phyloP scores from a whole-genome alignment of 2,113 vertebrate species.

The Chiloscyllium plagiosum region DNA sequence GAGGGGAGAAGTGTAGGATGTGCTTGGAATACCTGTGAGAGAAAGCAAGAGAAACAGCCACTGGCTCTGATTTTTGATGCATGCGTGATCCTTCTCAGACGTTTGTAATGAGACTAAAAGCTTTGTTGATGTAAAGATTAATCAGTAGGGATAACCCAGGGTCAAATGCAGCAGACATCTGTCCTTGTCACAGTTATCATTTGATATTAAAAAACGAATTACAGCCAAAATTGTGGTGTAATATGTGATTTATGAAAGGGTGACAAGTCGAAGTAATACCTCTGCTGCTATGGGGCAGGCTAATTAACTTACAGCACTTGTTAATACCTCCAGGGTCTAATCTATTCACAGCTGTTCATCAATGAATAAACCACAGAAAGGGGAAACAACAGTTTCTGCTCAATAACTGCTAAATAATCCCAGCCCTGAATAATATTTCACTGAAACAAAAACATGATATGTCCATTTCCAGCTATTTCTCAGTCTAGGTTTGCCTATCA shows the following conservation, averaged over 20 bases:
- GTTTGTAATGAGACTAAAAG: constrained; percentile 17
- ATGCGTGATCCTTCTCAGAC: background rate
- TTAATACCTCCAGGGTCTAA: constrained; percentile 28
- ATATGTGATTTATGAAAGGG: background rate
- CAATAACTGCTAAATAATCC: background rate
- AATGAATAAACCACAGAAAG: background rate
- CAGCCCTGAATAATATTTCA: background rate
- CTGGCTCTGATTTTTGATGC: background rate
- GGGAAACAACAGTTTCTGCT: background rate
- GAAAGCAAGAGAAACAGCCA: no score
- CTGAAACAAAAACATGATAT: background rate
- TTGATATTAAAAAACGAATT: constrained; percentile 15
- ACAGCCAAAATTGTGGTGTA: background rate
- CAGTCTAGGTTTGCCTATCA: background rate
- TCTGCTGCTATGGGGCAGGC: constrained; percentile 6
- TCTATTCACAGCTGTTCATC: background rate
- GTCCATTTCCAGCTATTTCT: background rate
- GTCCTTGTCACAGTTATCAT: constrained; percentile 21
- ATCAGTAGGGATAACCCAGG: constrained; percentile 2
- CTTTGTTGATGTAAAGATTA: background rate
- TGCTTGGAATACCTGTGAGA: background rate
- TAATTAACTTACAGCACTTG: constrained; percentile 25
- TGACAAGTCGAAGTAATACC: background rate
- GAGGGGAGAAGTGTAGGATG: no score
- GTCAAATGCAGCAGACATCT: constrained; percentile 27